phyloP scores from a whole-genome alignment of 2,113 vertebrate species.

The Pogonocichla stellata region DNA sequence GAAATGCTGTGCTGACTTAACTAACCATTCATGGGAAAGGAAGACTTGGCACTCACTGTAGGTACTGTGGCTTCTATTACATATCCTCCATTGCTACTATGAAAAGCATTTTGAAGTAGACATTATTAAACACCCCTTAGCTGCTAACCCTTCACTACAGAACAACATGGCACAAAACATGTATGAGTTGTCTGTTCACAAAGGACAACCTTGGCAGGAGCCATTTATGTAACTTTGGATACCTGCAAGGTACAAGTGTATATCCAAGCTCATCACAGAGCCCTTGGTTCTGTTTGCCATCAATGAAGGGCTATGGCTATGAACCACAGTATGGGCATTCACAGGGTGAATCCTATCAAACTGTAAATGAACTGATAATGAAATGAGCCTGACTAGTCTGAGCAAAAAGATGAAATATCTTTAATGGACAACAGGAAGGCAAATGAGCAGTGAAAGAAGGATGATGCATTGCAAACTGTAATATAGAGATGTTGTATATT shows the following conservation, averaged over 20 bases:
- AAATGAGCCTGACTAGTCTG: not conserved
- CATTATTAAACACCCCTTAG: not conserved
- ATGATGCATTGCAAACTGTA: not conserved
- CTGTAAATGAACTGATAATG: not conserved
- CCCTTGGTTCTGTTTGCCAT: not conserved
- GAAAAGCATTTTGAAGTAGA: not conserved
- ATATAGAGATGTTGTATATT: not conserved
- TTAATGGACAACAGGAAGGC: not conserved
- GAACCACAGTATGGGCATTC: not conserved
- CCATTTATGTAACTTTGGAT: not conserved
- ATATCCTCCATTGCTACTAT: not conserved
- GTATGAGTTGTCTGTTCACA: not conserved
- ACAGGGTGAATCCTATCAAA: not conserved
- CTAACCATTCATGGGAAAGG: not conserved
- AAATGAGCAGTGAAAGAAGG: not conserved
- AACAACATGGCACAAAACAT: not conserved
- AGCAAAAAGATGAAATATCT: not conserved
- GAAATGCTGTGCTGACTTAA: not conserved
- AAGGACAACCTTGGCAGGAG: not conserved
- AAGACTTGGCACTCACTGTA: not conserved
- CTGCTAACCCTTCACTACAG: not conserved
- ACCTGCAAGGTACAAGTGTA: not conserved
- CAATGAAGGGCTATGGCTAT: not conserved
- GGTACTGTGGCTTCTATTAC: not conserved
- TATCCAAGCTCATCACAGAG: not conserved